A percentile compares a stretch with the other conserved stretches of the same genome.
These are phyloP conservation scores for Siniperca chuatsi DNA, from an alignment of 2,113 vertebrate species.

Conservation along the genomic window DNA sequence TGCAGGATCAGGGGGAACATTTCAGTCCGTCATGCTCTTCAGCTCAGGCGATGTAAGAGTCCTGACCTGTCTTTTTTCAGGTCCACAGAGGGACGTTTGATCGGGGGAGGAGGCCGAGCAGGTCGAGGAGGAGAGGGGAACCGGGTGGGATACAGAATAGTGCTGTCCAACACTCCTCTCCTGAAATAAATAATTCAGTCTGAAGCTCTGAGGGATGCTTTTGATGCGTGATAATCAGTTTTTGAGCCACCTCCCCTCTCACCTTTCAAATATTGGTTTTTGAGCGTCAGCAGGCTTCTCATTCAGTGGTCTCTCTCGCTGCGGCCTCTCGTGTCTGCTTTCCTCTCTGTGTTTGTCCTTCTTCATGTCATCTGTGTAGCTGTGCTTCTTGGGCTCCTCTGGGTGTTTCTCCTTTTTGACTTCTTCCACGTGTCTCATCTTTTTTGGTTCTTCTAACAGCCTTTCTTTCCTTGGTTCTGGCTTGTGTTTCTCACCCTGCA, in stretches of 20 bases:
- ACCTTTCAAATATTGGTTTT: slow-evolving; percentile 81
- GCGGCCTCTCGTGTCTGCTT: slow-evolving; percentile 38
- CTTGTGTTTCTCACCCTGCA: slow-evolving; percentile 52
- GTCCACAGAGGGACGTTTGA: slow-evolving; percentile 66
- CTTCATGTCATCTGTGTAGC: slow-evolving; percentile 25
- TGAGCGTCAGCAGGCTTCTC: slow-evolving; percentile 42
- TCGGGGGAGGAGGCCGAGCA: slow-evolving; percentile 35
- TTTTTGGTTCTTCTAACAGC: slow-evolving; percentile 50
- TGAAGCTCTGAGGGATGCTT: slow-evolving; percentile 35
- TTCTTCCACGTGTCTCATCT: slow-evolving; percentile 42
- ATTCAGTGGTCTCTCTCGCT: slow-evolving; percentile 4
- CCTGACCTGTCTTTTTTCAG: slow-evolving; percentile 73
- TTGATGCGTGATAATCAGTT: not conserved
- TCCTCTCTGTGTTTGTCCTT: slow-evolving; percentile 56
- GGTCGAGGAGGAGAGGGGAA: slow-evolving; percentile 75
- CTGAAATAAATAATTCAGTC: slow-evolving; percentile 64
- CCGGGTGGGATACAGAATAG: slow-evolving; percentile 72
- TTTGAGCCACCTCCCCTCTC: slow-evolving; percentile 54
- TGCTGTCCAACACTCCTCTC: slow-evolving; percentile 79
- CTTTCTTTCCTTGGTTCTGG: slow-evolving; percentile 63
- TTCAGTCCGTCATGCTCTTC: not conserved
- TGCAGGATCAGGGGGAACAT: slow-evolving; percentile 34
- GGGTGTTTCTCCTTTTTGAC: slow-evolving; percentile 45
- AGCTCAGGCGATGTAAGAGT: not conserved
- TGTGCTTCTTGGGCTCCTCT: slow-evolving; percentile 41